phyloP scores from a whole-genome alignment of 2,113 vertebrate genomes.

The Grus americana region DNA sequence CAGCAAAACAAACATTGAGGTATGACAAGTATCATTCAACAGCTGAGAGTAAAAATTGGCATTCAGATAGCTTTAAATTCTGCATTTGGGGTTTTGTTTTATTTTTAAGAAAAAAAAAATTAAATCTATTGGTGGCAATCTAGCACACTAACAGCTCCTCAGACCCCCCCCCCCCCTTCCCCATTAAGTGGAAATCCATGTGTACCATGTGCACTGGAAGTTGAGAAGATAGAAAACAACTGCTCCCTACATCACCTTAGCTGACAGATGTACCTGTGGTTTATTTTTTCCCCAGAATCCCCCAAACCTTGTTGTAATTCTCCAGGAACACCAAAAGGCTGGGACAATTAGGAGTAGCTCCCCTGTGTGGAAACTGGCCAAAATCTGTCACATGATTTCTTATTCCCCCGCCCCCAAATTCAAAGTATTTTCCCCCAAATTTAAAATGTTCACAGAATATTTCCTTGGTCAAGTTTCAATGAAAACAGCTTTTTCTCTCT shows the following conservation, averaged over 20 bases:
- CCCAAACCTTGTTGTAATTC: neutral
- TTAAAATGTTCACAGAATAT: neutral
- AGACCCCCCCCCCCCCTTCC: neutral
- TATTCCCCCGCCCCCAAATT: neutral
- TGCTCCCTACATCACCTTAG: neutral
- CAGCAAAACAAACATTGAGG: neutral
- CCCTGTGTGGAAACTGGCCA: neutral
- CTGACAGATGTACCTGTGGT: neutral
- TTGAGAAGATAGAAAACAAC: neutral
- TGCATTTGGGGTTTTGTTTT: neutral
- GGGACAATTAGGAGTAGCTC: neutral
- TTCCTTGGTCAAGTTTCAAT: neutral
- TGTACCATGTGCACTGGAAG: neutral
- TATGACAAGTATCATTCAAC: neutral
- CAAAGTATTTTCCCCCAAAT: neutral
- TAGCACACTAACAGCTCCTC: neutral
- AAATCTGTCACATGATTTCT: neutral
- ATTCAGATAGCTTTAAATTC: neutral
- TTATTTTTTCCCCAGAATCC: neutral
- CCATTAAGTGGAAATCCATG: neutral
- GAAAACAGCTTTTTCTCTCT: neutral
- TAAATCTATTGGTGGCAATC: neutral
- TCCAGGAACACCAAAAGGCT: neutral
- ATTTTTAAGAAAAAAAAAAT: neutral
- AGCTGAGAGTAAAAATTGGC: neutral